Evolutionary conservation across 2,113 vertebrate species (phyloP).

Genomic region (Catharus bicknelli): DNA sequence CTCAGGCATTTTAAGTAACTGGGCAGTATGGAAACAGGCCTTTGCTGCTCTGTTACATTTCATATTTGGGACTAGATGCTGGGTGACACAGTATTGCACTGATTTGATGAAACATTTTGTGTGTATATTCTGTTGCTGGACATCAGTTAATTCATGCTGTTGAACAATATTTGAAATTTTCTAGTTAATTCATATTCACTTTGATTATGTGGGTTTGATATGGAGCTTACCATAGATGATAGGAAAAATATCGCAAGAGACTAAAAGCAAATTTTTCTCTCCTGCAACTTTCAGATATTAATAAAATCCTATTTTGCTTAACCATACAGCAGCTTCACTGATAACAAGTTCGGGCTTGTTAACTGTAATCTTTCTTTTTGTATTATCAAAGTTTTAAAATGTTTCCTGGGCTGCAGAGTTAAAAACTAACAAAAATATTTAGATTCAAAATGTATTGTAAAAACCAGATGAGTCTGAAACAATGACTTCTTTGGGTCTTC

Average conservation of each 20-base stretch:
- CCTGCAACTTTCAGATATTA: background rate
- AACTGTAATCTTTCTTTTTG: background rate
- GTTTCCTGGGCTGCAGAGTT: background rate
- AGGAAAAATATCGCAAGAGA: background rate
- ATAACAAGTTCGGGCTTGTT: background rate
- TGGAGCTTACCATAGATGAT: background rate
- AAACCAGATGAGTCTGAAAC: background rate
- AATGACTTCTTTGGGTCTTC: background rate
- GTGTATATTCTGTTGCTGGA: background rate
- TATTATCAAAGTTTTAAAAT: background rate
- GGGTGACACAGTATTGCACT: rapidly evolving
- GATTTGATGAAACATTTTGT: background rate
- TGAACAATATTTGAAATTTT: background rate
- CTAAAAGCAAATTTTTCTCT: background rate
- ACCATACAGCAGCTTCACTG: background rate
- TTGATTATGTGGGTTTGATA: background rate
- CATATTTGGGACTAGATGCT: background rate
- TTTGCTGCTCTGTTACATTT: background rate
- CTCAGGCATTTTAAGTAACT: background rate
- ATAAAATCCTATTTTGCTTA: background rate
- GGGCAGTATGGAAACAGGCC: background rate
- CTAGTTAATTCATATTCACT: background rate
- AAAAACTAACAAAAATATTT: background rate
- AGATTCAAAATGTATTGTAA: background rate
- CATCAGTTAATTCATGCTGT: background rate